Base-by-base conservation (phyloP, 2,888 invertebrate genomes). In the Patella pellucida region DNA sequence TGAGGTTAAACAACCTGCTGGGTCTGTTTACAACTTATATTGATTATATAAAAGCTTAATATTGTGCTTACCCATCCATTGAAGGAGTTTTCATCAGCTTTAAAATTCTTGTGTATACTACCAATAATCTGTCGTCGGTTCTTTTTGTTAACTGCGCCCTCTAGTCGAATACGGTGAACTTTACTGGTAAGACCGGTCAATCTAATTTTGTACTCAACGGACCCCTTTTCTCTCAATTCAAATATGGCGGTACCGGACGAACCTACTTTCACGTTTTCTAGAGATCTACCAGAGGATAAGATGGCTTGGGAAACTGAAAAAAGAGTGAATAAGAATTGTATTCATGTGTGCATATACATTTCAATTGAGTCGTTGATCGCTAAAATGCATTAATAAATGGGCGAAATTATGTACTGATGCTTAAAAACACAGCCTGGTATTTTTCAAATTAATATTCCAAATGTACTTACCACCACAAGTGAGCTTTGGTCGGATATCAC, bases 401-500 rank as follows among this genome's bases (percentile, higher is more conserved):
- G 5, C 41, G 41, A 41, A 41, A 41, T 7, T 41, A 7, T 41
- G 41, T 7, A 41, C 3, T 41, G 41, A 41, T 41, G 3, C 41
- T 7, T 7, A 41, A 41, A 41, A 41, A 2, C 2, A 5, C 7
- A 7, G 16, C 11, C 31, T 15, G 67, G 16, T 27, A 50, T 56
- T 56, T 19, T n/a, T 52, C 41, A 69, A 51, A 41, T 50, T 14
- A 12, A 72, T 15, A 1, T 0, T 52, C 15, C 23, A 23, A 50
- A 23, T 27, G 23, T 68, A 73, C 77, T 77, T 76, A 84, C 85
- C 76, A 75, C 79, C 80, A 76, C 85, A 85, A 4, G 78, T 75
- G 5, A 83, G 76, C 15, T 81, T 75, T 0, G 86, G 85, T 68
- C 78, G 77, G 12, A 86, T 80, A 1, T 74, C 70, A 14, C 87